Evolutionary conservation across 2,113 vertebrate genomes (phyloP).

Genomic region (Eleginops maclovinus): DNA sequence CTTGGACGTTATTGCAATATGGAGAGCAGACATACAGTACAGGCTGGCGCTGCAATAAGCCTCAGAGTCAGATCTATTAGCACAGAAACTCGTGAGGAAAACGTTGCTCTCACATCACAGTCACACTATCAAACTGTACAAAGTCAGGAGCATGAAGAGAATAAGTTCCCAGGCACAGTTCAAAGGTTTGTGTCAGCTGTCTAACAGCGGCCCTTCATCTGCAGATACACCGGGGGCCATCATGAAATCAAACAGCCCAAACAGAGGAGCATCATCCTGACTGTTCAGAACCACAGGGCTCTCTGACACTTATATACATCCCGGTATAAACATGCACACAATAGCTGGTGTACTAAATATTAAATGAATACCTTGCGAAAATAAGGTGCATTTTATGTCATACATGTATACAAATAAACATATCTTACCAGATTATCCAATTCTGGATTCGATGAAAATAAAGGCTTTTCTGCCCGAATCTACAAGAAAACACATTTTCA

Average conservation of each 20-base stretch:
- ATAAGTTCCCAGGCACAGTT: conserved; percentile 67
- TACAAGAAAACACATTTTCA: conserved; percentile 81
- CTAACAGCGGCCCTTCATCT: conserved; percentile 81
- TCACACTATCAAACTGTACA: conserved; percentile 48
- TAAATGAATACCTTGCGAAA: no score
- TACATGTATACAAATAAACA: background rate
- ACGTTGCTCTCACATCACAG: conserved; percentile 48
- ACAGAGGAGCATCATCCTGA: conserved; percentile 63
- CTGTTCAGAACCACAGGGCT: conserved; percentile 51
- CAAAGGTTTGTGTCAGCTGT: conserved; percentile 70
- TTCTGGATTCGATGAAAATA: conserved; percentile 99
- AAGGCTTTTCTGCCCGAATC: conserved; percentile 99
- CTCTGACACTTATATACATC: conserved; percentile 21
- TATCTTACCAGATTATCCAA: conserved; percentile 99
- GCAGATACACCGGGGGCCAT: conserved; percentile 68
- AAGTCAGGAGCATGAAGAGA: conserved; percentile 51
- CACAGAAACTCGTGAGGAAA: conserved; percentile 46
- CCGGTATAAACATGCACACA: conserved; percentile 31
- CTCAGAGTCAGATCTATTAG: conserved; percentile 66
- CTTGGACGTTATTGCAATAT: conserved; percentile 67
- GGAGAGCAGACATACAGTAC: conserved; percentile 44
- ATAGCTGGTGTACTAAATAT: conserved; percentile 7
- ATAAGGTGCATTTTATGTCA: background rate
- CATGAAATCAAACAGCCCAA: conserved; percentile 76
- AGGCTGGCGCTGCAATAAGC: conserved; percentile 59